Conservation (phyloP, 2,797 vertebrate species). For the Synaphobranchus kaupii region DNA sequence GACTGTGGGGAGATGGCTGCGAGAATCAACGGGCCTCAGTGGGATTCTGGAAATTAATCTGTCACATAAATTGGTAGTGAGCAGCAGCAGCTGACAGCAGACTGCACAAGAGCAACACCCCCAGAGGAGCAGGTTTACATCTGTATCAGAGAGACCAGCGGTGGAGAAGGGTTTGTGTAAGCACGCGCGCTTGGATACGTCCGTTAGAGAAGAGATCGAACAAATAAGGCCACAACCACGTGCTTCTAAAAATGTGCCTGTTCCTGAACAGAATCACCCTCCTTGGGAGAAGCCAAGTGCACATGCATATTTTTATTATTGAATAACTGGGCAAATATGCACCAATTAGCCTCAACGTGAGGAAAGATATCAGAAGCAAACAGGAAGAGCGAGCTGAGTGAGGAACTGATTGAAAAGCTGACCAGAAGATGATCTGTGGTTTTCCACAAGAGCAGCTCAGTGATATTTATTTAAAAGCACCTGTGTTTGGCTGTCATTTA, state of each 20-base stretch:
- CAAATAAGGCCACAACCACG: background rate
- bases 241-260: background rate
- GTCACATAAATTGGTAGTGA: conserved; percentile 41
- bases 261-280: background rate
- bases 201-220: background rate
- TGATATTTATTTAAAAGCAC: conserved; percentile 19
- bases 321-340: background rate
- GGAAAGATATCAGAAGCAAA: background rate
- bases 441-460: background rate
- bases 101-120: conserved; percentile 12
- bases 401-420: background rate
- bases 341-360: background rate
- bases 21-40: conserved; percentile 30
- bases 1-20: conserved; percentile 25
- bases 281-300: background rate
- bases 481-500: background rate
- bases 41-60: conserved; percentile 47
- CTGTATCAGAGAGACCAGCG: conserved; percentile 11
- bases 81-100: conserved; percentile 34
- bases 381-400: background rate
- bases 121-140: background rate
- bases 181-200: background rate
- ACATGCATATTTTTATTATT: background rate
- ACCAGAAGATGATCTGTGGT: background rate
- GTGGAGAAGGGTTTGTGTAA: background rate